A percentile compares a stretch with the other conserved stretches of the same genome.
These are phyloP conservation scores for Numenius phaeopus DNA, from an alignment of 2,797 vertebrate genomes.

Conservation along the genomic window DNA sequence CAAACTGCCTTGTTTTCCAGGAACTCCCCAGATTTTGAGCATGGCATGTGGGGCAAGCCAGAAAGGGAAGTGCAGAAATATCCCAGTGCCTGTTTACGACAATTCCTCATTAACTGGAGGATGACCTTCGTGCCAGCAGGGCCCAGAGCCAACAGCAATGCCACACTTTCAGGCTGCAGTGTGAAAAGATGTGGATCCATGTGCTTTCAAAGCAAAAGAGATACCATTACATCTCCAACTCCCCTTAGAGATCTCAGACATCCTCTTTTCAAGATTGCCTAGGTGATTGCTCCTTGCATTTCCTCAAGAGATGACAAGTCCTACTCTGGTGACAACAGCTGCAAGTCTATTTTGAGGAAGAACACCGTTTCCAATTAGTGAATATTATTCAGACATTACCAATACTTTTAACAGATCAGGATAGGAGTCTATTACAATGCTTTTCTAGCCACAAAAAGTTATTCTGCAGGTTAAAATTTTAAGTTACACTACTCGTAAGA, in stretches of 20 bases:
- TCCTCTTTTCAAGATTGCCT: not conserved
- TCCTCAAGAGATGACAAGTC: not conserved
- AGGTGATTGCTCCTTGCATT: not conserved
- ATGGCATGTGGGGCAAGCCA: rapidly evolving
- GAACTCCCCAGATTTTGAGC: not conserved
- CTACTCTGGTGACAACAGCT: not conserved
- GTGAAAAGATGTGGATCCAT: not conserved
- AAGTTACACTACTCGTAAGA: not conserved
- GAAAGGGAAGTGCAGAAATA: not conserved
- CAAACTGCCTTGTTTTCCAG: not conserved
- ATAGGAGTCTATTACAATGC: not conserved
- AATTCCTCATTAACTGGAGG: not conserved
- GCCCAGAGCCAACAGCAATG: not conserved
- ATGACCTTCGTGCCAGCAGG: rapidly evolving
- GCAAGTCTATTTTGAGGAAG: not conserved
- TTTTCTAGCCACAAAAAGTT: not conserved
- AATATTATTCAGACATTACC: not conserved
- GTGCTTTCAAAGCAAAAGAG: not conserved
- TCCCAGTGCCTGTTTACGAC: not conserved
- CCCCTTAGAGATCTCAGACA: not conserved
- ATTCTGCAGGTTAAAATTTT: not conserved
- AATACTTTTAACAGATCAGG: not conserved
- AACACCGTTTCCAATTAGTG: not conserved
- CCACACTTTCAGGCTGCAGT: not conserved
- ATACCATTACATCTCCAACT: not conserved